Base-by-base conservation (phyloP, 1,140 invertebrate genomes). In the Dendroctonus ponderosae region DNA sequence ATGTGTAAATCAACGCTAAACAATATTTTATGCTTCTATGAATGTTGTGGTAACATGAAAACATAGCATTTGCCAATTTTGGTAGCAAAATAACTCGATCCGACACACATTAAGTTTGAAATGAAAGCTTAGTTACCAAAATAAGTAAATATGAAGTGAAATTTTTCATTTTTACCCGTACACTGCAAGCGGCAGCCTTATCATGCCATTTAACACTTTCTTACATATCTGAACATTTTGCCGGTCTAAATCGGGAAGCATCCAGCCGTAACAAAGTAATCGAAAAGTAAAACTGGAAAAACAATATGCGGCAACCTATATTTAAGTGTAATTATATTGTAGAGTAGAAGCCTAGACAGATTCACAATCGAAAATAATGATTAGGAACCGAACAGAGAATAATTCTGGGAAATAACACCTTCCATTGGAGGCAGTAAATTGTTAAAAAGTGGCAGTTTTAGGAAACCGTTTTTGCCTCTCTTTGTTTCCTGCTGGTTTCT, bases 301-400 rank as follows among this genome's bases (percentile, higher is more conserved):
- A 39, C 14, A 48, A 46, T 41, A 61, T 38, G 42, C 12, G 40
- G 54, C 52, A 66, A 66, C 63, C 63, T 9, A 43, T 57, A 57
- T 57, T 65, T 65, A 65, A 57, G 12, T 39, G 12, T 66, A 66
- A 66, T 66, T 66, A 66, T 66, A 41, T 52, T 15, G 50, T 61
- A 52, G 11, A 54, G 39, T 59, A 38, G 56, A 56, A 57, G 49
- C 54, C 63, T 59, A 66, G 63, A 57, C 63, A 59, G 56, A 56
- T n/a, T 49, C 37, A 57, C 53, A n/a, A 49, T 40, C 52, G 42
- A 63, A 54, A 63, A 54, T 63, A 54, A 63, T 43, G 37, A 57
- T 42, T 46, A 37, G 52, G 49, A 57, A 42, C 53, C 53, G 43
- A 56, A 54, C 37, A 11, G n/a, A 50, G 43, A 57, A 52, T 26